These are phyloP conservation scores for Phyllotreta cruciferae DNA, from an alignment of 2,888 invertebrate genomes.

Conservation along the genomic window DNA sequence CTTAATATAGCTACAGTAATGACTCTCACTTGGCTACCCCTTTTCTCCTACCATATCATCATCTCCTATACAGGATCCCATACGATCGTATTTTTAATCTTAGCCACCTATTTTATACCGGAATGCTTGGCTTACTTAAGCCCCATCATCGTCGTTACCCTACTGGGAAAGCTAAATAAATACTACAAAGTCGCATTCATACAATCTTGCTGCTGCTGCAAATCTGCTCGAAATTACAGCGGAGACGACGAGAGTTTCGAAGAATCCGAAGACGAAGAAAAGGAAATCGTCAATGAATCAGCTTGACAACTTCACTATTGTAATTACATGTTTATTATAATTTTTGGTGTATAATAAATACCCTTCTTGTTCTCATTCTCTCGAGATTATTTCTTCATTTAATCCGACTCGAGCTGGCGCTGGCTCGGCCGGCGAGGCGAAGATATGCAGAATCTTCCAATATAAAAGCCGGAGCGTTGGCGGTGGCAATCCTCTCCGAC, in stretches of 20 bases:
- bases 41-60: neutral
- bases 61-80: too few relatives aligned
- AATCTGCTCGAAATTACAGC: neutral
- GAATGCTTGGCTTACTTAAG: neutral
- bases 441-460: constrained; percentile 33
- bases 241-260: neutral
- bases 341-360: too few relatives aligned
- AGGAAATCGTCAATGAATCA: too few relatives aligned
- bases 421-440: constrained; percentile 20
- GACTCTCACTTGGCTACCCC: neutral
- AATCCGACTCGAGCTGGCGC: neutral
- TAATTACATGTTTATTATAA: too few relatives aligned
- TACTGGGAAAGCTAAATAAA: neutral
- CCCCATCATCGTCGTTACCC: neutral
- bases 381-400: too few relatives aligned
- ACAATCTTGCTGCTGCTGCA: neutral
- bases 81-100: neutral
- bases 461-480: constrained; percentile 49
- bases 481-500: constrained; percentile 50
- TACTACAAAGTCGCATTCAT: neutral
- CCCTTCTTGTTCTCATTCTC: too few relatives aligned
- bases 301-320: too few relatives aligned
- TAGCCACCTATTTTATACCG: neutral
- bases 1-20: constrained; percentile 2
- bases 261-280: constrained; percentile 5